phyloP scores from a whole-genome alignment of 2,888 invertebrate species.

The Ophonus ardosiacus region DNA sequence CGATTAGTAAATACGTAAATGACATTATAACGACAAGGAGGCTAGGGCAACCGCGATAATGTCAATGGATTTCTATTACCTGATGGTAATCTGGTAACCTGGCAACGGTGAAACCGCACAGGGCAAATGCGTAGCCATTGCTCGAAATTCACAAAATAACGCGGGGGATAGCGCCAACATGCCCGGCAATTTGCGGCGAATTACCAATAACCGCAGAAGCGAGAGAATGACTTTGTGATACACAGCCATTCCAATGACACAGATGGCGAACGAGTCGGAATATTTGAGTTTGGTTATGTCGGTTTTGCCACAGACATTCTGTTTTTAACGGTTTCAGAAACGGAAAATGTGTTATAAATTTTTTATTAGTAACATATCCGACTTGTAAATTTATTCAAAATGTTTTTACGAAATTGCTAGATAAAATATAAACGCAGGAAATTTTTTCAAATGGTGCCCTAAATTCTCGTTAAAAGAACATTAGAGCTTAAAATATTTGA shows the following conservation, averaged over 20 bases:
- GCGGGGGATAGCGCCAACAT: constrained; percentile 25
- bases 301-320: neutral
- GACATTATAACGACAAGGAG: constrained; percentile 25
- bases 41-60: neutral
- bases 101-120: constrained; percentile 25
- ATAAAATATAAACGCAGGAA: constrained; percentile 9
- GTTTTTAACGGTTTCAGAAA: constrained; percentile 26
- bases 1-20: constrained; percentile 41
- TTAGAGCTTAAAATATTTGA: neutral
- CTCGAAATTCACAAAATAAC: constrained; percentile 43
- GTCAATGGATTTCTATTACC: constrained; percentile 53
- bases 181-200: constrained; percentile 42
- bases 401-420: constrained; percentile 13
- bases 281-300: constrained; percentile 17
- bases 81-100: constrained; percentile 11
- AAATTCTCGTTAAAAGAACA: constrained; percentile 8
- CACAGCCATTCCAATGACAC: constrained; percentile 21
- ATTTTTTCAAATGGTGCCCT: neutral
- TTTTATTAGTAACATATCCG: constrained; percentile 19
- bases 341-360: constrained; percentile 26
- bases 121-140: constrained; percentile 13
- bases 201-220: constrained; percentile 42
- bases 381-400: constrained; percentile 30
- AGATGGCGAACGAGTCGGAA: constrained; percentile 8
- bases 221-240: constrained; percentile 48